Base-by-base conservation (phyloP, 1,140 invertebrate species). In the Drusus annulatus region DNA sequence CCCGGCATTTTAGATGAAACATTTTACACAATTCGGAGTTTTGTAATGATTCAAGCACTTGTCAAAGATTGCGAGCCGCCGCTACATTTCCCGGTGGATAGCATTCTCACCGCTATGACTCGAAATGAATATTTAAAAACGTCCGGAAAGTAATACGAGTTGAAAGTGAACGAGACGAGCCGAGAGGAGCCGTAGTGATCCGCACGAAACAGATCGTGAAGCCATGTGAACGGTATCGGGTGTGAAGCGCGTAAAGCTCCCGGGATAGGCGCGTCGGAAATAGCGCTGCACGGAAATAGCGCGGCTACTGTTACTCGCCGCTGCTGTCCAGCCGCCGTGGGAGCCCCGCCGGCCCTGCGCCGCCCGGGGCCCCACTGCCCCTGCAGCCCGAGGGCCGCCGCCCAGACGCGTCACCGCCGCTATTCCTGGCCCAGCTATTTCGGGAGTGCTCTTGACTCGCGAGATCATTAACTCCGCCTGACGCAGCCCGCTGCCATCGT, bases 181-280 rank as follows among this genome's bases (percentile, higher is more conserved):
- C 88, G 86, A 90, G 89, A 90, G 15, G 19, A 31, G 3, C n/a
- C 15, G 31, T n/a, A 45, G 90, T 89, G 31, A 69, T 15, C 17
- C 50, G 17, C 23, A 45, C 13, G 36, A 45, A 45, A 45, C 36
- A 45, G 36, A 13, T 45, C 36, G 36, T 45, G 36, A 45, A 45
- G 36, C 13, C 36, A 45, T 45, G 36, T 45, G 36, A 45, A 45
- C 36, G 13, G 36, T 45, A 45, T 45, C 52, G 54, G 73, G 54
- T 36, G 45, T 51, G 52, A 25, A 60, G 75, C 16, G 31, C 25
- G 75, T 7, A 28, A 45, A 45, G 62, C 36, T 63, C 62, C 76
- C 58, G 76, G 52, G 76, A 52, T 76, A 76, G 76, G 36, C 50
- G 62, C 76, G 50, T 63, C 76, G 60, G 15, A 78, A 68, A 78